A percentile compares a stretch with the other conserved stretches of the same genome.
Conservation (phyloP, 2,797 vertebrate genomes). For the Coreius guichenoti region DNA sequence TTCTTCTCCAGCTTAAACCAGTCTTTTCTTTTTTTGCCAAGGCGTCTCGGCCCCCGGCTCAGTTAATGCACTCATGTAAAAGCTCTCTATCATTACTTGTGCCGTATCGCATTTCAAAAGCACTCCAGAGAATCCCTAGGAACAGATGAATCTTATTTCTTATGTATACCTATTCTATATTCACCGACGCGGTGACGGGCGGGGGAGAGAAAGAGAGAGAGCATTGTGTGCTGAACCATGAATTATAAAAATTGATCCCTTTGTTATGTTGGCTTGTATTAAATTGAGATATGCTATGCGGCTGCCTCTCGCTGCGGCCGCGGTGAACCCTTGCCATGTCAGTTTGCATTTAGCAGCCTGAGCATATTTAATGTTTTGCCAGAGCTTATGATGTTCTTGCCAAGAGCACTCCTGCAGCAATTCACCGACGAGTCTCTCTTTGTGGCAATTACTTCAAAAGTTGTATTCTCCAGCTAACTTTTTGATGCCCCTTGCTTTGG, state of each 20-base stretch:
- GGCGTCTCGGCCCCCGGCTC: constrained; percentile 68
- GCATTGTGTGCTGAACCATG: constrained; percentile 82
- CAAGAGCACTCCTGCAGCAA: constrained; percentile 89
- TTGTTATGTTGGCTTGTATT: constrained; percentile 84
- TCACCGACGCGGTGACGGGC: constrained; percentile 68
- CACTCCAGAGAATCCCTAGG: constrained; percentile 78
- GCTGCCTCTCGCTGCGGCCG: constrained; percentile 76
- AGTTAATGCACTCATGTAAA: constrained; percentile 83
- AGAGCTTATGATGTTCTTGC: constrained; percentile 88
- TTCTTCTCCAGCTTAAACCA: constrained; percentile 75
- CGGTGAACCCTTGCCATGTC: constrained; percentile 81
- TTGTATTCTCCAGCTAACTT: constrained; percentile 76
- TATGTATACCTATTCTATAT: constrained; percentile 85
- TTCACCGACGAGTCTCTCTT: constrained; percentile 77
- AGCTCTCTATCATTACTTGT: constrained; percentile 82
- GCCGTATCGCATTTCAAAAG: constrained; percentile 83
- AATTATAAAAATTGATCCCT: constrained; percentile 83
- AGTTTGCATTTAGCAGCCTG: constrained; percentile 88
- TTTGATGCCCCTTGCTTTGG: constrained; percentile 74
- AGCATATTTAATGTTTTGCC: constrained; percentile 89
- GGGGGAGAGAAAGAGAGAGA: constrained; percentile 68
- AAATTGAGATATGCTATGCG: constrained; percentile 81
- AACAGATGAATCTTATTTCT: constrained; percentile 85
- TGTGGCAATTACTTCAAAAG: constrained; percentile 85
- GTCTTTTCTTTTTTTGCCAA: constrained; percentile 71